Evolutionary conservation across 2,797 vertebrate genomes (phyloP), one percentile per base, ranked within the genome.

Genomic region (Chiroxiphia lanceolata): DNA sequence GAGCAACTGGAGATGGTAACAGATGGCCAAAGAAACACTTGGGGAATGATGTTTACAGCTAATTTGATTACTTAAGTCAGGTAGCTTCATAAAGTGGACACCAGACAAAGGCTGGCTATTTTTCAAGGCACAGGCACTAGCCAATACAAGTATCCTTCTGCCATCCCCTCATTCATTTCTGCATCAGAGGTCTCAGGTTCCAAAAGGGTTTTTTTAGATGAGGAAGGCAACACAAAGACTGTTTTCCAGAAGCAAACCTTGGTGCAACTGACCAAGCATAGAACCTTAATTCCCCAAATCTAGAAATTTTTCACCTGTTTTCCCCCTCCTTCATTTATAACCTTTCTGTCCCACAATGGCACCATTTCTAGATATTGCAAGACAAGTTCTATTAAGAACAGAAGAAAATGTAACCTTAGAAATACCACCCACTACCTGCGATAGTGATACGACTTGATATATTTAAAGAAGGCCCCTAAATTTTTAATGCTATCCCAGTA

Each of bases 11-110:
- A 83, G 71, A 93, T 7, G 9, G 75, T 61, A 93, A 92, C 81
- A 96, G 89, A 93, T 91, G 91, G 89, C 27, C 87, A 83, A 76
- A 92, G 54, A 72, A 94, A 84, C 80, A 88, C 83, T 63, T 72
- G 88, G 72, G 76, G 67, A 94, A 93, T 44, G 6, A 86, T 33
- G 57, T 57, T 82, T 94, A 90, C 77, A 86, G 76, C 60, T 69
- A 93, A 77, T 83, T 53, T 87, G 87, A 91, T 81, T 71, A 84
- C 38, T 94, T 87, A 85, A 93, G 71, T 59, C 87, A 95, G 86
- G 78, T 77, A 95, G 83, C 45, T 87, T 85, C 70, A 64, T 5
- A 31, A 79, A 92, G 81, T 63, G 71, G 92, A 94, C 87, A 84
- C 5, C 40, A 95, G 71, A 94, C 75, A 79, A 92, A 93, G 13